A percentile compares a stretch with the other conserved stretches of the same genome.
Conservation (phyloP, 1,140 invertebrate species). For the Drosophila azteca region DNA sequence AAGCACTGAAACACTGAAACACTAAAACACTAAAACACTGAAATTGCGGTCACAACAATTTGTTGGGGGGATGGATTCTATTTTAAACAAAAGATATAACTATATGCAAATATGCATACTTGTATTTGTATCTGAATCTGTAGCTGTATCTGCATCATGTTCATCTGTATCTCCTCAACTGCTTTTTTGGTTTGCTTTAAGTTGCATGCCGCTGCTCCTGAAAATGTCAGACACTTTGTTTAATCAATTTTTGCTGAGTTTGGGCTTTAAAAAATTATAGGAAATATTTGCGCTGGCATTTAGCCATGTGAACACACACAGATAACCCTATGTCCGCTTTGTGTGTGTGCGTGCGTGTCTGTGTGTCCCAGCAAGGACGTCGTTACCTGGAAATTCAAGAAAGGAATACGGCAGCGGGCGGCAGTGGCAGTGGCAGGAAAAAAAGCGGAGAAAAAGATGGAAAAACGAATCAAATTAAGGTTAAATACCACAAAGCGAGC, state of each 20-base stretch:
- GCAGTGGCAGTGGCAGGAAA: slow-evolving; percentile 3
- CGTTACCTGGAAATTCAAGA: slow-evolving; percentile 49
- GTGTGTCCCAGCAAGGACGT: slow-evolving; percentile 64
- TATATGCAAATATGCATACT: slow-evolving; percentile 5
- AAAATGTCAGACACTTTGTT: slow-evolving; percentile 61
- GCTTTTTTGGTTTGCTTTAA: slow-evolving; percentile 1
- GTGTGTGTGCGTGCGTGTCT: slow-evolving; percentile 29
- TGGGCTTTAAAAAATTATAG: slow-evolving; percentile 40
- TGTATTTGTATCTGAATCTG: neutral
- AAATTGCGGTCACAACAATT: slow-evolving; percentile 78
- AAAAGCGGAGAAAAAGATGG: slow-evolving; percentile 19
- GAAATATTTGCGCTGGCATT: slow-evolving; percentile 51
- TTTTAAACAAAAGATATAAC: slow-evolving; percentile 55
- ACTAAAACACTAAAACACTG: neutral
- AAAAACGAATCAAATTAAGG: slow-evolving; percentile 79
- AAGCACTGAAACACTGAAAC: slow-evolving; percentile 20
- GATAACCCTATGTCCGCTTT: neutral
- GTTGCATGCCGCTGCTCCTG: neutral
- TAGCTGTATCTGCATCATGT: neutral
- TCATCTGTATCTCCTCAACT: neutral
- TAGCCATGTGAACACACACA: slow-evolving; percentile 32
- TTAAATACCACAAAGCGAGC: slow-evolving; percentile 80
- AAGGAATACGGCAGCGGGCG: slow-evolving; percentile 21
- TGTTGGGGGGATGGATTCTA: slow-evolving; percentile 52
- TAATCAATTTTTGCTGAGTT: slow-evolving; percentile 70